A percentile compares a stretch with the other conserved stretches of the same genome.
Conservation (phyloP, 2,113 vertebrate genomes). For the Grammomys dolichurus region DNA sequence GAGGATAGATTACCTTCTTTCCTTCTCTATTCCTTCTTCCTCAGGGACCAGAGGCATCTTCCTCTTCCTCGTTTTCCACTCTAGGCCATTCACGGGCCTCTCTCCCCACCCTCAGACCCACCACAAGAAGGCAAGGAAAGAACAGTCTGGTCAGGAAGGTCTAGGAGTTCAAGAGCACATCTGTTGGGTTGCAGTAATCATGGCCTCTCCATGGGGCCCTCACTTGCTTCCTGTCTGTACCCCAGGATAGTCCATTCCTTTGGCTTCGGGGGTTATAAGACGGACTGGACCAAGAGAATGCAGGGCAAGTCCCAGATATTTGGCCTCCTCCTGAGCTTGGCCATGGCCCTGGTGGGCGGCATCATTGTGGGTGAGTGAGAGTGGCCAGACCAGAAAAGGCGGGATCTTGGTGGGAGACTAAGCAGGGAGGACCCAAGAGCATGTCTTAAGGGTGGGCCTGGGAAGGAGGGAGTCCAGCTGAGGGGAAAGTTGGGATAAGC, state of each 20-base stretch:
- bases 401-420: not conserved
- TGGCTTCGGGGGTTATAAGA: constrained; percentile 81
- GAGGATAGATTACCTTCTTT: accelerated
- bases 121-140: not conserved
- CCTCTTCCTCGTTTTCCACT: not conserved
- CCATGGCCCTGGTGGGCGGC: constrained; percentile 94
- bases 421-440: not conserved
- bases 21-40: not conserved
- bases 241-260: constrained; percentile 89
- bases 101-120: not conserved
- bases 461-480: not conserved
- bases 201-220: not conserved
- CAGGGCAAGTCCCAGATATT: constrained; percentile 95
- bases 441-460: not conserved
- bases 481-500: not conserved
- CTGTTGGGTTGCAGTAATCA: not conserved
- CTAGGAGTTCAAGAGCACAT: not conserved
- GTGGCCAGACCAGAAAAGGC: not conserved
- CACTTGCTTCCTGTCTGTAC: constrained; percentile 34
- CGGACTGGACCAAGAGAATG: constrained; percentile 58
- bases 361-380: constrained; percentile 91
- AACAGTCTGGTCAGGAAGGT: not conserved
- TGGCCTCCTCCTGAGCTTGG: constrained; percentile 91
- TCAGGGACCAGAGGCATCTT: not conserved
- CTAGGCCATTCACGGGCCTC: not conserved